phyloP scores from a whole-genome alignment of 2,113 vertebrate genomes.

The Dissostichus mawsoni region DNA sequence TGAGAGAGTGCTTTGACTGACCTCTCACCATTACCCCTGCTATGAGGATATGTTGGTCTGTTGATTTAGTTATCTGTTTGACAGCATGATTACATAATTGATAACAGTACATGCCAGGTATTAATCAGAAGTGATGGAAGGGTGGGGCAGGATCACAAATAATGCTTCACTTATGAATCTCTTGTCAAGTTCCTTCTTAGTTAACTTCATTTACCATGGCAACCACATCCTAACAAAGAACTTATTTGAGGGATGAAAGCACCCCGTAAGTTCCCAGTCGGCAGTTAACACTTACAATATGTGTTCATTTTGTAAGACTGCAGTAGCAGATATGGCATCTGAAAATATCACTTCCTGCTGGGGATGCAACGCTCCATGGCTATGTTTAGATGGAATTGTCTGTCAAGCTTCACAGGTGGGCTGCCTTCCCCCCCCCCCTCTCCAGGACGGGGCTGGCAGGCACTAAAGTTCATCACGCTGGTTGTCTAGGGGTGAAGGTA shows the following conservation, averaged over 20 bases:
- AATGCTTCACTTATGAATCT: too few relatives aligned
- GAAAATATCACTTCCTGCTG: constrained; percentile 52
- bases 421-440: constrained; percentile 53
- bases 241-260: constrained; percentile 10
- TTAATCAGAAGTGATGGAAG: too few relatives aligned
- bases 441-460: constrained; percentile 46
- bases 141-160: too few relatives aligned
- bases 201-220: constrained; percentile 22
- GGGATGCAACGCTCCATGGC: constrained; percentile 56
- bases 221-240: constrained; percentile 19
- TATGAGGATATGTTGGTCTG: too few relatives aligned
- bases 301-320: constrained; percentile 51
- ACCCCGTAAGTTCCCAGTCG: constrained; percentile 32
- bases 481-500: constrained; percentile 68
- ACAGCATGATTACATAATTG: too few relatives aligned
- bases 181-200: neutral
- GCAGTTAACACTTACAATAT: constrained; percentile 43
- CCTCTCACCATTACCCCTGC: too few relatives aligned
- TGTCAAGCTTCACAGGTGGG: constrained; percentile 72
- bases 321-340: constrained; percentile 55
- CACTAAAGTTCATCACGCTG: constrained; percentile 93
- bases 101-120: too few relatives aligned
- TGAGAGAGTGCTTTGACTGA: constrained; percentile 24
- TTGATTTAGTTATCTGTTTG: too few relatives aligned
- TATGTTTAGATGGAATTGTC: constrained; percentile 69